These are phyloP conservation scores for Babyrousa celebensis DNA, from an alignment of 2,797 vertebrate genomes.

Conservation along the genomic window DNA sequence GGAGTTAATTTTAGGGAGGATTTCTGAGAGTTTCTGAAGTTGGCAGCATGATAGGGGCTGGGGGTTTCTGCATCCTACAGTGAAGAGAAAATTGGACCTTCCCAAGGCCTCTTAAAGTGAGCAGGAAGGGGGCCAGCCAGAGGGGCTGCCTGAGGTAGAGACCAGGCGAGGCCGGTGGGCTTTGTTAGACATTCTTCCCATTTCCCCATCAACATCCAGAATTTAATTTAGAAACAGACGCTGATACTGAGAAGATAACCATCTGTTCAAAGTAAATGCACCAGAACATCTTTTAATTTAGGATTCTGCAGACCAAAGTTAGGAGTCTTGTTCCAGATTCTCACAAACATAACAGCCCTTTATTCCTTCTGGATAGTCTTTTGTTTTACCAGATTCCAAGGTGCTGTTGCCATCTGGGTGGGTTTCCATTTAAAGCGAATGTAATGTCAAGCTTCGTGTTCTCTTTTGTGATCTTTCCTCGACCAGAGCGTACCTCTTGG, in stretches of 20 bases:
- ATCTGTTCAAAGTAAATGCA: constrained; percentile 35
- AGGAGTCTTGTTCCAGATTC: neutral
- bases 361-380: neutral
- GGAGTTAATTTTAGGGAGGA: constrained; percentile 62
- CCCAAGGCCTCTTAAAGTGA: neutral
- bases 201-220: neutral
- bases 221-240: constrained; percentile 47
- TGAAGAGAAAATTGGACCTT: constrained; percentile 58
- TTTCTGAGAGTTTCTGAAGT: constrained; percentile 66
- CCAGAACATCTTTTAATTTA: constrained; percentile 7
- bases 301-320: constrained; percentile 1
- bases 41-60: neutral
- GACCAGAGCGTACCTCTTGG: neutral
- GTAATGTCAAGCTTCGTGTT: neutral
- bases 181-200: neutral
- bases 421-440: constrained; percentile 16
- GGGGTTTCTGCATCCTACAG: constrained; percentile 59
- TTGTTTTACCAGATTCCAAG: neutral
- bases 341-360: neutral
- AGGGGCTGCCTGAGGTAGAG: neutral
- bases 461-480: neutral
- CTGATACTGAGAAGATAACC: constrained; percentile 33
- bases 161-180: neutral
- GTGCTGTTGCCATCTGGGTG: neutral
- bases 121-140: neutral